phyloP scores from a whole-genome alignment of 2,797 vertebrate species.

The Syngnathus acus region DNA sequence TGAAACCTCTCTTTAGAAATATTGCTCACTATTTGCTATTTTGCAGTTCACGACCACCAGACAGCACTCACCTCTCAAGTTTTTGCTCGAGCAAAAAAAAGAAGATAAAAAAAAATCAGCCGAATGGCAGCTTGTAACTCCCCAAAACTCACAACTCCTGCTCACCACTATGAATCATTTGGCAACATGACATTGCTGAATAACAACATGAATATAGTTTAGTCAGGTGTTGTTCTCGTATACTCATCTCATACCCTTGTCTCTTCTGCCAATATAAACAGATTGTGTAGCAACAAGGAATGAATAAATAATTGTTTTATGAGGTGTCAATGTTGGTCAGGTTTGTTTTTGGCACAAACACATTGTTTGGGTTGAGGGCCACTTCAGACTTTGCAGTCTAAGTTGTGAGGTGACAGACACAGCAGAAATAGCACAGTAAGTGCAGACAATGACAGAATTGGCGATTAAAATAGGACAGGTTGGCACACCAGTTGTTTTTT shows the following conservation, averaged over 20 bases:
- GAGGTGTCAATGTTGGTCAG: constrained; percentile 6
- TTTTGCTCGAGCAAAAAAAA: not conserved
- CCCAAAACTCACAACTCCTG: no score
- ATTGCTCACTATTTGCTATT: not conserved
- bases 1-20: not conserved
- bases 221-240: not conserved
- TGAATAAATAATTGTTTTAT: constrained; percentile 6
- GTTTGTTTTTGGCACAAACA: constrained; percentile 2
- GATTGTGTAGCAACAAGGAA: no score
- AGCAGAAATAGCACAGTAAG: not conserved
- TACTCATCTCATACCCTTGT: not conserved
- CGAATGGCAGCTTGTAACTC: no score
- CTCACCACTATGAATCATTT: not conserved
- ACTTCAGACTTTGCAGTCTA: not conserved
- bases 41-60: not conserved
- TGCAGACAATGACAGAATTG: not conserved
- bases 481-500: not conserved
- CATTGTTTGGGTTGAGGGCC: constrained; percentile 4
- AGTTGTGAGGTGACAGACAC: constrained; percentile 1
- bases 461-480: constrained; percentile 1
- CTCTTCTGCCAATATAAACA: not conserved
- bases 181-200: not conserved
- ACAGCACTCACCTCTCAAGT: not conserved
- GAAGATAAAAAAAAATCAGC: no score
- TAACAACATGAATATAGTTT: not conserved